Evolutionary conservation across 2,888 invertebrate genomes (phyloP), one percentile per base, ranked within the genome.

Genomic region (Acleris cristana): DNA sequence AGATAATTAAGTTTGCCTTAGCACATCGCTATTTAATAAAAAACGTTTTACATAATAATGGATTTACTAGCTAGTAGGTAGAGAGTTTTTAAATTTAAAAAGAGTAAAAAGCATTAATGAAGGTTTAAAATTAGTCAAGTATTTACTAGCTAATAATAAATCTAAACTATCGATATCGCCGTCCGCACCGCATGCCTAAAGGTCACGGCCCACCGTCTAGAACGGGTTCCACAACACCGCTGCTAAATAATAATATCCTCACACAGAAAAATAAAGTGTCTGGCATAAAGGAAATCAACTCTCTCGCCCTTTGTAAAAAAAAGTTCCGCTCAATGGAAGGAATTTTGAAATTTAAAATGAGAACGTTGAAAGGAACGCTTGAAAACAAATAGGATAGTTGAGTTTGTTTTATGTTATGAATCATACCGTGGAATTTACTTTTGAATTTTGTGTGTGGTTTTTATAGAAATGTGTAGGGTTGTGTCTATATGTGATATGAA

Each of bases 141-240:
- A 23, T 3, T 23, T 23, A 23, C 3, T 23, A 26, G 26, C 26
- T 40, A 40, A 3, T 4, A 3, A 40, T 40, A 12, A 40, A 40
- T 4, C 40, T 5, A 40, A 40, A 40, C 40, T 8, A 48, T 48
- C 48, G 48, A 48, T n/a, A 18, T 48, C 7, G 48, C 16, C 18
- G 6, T 4, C 6, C 40, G 16, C 48, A 8, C 48, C 48, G 2
- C 88, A 73, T 69, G 87, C 70, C 87, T 83, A 89, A 89, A 89
- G 91, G 91, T 92, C 91, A 91, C 88, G 90, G 90, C 89, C 88
- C 82, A 90, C 81, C 82, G 82, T 75, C 82, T 82, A 79, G 75
- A 74, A 91, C 91, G 84, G 82, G 90, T 91, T 90, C 84, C 82
- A 65, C 83, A 85, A 83, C 81, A 77, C 77, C 79, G 78, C 74